Evolutionary conservation across 1,140 invertebrate genomes (phyloP), one percentile per base, ranked within the genome.

Genomic region (Laupala kohalensis): DNA sequence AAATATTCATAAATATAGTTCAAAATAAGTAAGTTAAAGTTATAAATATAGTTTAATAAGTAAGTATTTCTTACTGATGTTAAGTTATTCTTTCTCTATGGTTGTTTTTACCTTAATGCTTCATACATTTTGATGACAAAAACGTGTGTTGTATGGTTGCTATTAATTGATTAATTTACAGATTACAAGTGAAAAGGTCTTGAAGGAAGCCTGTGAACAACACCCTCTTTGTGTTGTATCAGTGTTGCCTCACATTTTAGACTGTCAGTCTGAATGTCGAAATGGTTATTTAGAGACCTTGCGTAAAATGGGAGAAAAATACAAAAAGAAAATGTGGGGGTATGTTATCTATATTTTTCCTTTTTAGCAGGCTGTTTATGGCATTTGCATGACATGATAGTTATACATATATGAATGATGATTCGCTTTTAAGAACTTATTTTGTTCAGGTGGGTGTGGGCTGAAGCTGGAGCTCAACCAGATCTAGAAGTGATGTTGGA

Each of bases 271-370:
- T 0, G 86, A 92, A 25, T 99, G 98, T 79, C 87, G 98, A 75
- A 97, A 98, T 80, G 83, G 86, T 5, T 99, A 97, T 81, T 81
- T 99, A 13, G 79, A 87, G 12, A 88, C 88, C 5, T 81, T 99
- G 0, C 87, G 84, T 24, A 81, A 85, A 4, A 83, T 97, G 63
- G 95, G 89, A 23, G 94, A 97, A 63, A 96, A 96, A 80, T 98
- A 91, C 81, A 98, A 98, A 83, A 90, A 92, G 81, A 96, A 97
- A 78, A 87, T 90, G 81, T 99, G 97, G 97, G 96, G 96, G 88
- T 95, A 84, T 82, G 88, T 85, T 70, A 71, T 69, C 26, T 68
- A 19, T 4, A 19, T 26, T 28, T 37, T 63, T 67, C 15, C 27
- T 29, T 64, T 24, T 13, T 68, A 26, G 19, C 24, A 26, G 4